Evolutionary conservation across 2,797 vertebrate species (phyloP).

Genomic region (Pipistrellus nathusii): DNA sequence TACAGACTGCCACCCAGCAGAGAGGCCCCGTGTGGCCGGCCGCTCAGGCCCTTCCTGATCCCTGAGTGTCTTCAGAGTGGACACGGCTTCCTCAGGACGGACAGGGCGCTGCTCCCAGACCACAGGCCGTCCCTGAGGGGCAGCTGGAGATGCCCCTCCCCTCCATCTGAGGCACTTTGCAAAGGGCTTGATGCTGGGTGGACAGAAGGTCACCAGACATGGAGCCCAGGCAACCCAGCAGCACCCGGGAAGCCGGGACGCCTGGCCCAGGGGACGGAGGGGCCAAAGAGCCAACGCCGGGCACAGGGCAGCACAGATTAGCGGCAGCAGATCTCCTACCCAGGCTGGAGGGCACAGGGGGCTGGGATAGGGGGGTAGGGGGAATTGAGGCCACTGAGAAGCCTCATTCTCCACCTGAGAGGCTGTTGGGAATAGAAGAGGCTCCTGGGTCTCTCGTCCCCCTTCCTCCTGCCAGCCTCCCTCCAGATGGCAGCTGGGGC

Average conservation of each 20-base stretch:
- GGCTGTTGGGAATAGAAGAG: neutral
- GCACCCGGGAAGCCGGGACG: accelerated
- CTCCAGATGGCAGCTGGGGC: too few species aligned
- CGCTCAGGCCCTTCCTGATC: neutral
- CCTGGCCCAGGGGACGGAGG: accelerated
- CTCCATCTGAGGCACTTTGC: neutral
- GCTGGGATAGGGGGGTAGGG: accelerated
- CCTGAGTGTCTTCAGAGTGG: accelerated
- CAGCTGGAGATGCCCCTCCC: neutral
- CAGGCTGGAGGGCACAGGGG: accelerated
- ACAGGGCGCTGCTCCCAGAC: accelerated
- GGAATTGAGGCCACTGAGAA: neutral
- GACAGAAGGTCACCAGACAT: too few species aligned
- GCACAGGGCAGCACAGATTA: too few species aligned
- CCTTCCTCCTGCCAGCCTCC: neutral
- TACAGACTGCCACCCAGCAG: too few species aligned
- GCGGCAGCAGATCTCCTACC: neutral
- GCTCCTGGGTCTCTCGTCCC: neutral
- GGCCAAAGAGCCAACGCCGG: neutral
- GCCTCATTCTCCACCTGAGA: neutral
- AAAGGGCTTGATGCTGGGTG: too few species aligned
- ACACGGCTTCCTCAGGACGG: too few species aligned
- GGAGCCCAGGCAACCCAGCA: neutral
- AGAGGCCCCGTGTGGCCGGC: accelerated
- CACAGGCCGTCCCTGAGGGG: accelerated